Percentiles rank a stretch among this genome's conserved stretches.
phyloP scores from a whole-genome alignment of 2,888 invertebrate species.

The Anagyrus pseudococci region DNA sequence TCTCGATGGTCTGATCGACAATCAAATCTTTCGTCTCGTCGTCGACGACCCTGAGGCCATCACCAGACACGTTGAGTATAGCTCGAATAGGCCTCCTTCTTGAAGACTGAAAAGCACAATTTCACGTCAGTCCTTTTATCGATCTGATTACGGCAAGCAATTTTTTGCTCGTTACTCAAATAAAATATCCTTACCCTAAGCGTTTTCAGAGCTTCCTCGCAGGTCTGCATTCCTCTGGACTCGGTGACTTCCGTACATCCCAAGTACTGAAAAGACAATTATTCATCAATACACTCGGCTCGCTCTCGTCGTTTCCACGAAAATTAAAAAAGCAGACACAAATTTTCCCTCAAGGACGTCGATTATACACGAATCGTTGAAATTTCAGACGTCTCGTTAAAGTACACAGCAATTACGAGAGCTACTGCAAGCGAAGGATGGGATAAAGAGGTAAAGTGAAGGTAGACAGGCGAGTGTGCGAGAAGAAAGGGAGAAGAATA shows the following conservation, averaged over 20 bases:
- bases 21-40: conserved; percentile 98
- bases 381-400: no score
- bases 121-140: background rate
- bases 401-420: no score
- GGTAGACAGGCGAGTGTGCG: background rate
- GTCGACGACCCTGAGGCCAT: conserved; percentile 96
- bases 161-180: no score
- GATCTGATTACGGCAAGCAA: background rate
- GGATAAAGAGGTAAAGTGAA: background rate
- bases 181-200: conserved; percentile 76
- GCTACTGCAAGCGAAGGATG: background rate
- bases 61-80: conserved; percentile 89
- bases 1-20: conserved; percentile 99
- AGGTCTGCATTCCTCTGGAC: conserved; percentile 98
- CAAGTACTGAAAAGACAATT: conserved; percentile 73
- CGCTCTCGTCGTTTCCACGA: no score
- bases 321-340: no score
- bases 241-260: conserved; percentile 99
- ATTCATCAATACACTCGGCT: no score
- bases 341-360: no score
- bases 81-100: conserved; percentile 89
- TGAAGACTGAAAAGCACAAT: conserved; percentile 71
- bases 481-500: background rate
- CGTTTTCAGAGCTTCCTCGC: conserved; percentile 98
- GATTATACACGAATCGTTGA: no score